Conservation (phyloP, 2,888 invertebrate species). For the Leucozona laternaria region DNA sequence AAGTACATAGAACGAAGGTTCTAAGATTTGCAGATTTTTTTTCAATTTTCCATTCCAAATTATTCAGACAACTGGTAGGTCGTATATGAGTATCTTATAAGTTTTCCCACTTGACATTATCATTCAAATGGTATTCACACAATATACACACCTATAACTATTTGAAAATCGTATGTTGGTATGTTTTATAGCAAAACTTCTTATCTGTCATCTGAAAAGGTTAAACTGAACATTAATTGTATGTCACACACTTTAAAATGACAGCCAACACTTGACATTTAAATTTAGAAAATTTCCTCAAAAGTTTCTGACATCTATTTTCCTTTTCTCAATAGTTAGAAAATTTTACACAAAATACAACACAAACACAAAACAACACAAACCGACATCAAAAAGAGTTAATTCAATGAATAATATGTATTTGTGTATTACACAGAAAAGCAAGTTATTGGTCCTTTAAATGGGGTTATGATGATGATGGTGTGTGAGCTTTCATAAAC, state of each 20-base stretch:
- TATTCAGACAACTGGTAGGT: too few species aligned
- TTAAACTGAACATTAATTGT: not conserved
- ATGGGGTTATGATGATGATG: not conserved
- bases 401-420: conserved; percentile 30
- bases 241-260: not conserved
- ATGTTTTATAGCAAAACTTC: not conserved
- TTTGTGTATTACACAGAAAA: not conserved
- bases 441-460: conserved; percentile 12
- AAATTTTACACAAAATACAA: not conserved
- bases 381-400: conserved; percentile 19
- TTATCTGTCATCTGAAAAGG: not conserved
- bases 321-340: not conserved
- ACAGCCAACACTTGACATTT: conserved; percentile 19
- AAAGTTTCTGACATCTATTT: conserved; percentile 28
- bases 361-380: not conserved
- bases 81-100: too few species aligned
- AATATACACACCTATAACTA: too few species aligned
- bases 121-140: too few species aligned
- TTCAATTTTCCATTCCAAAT: too few species aligned
- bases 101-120: too few species aligned
- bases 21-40: too few species aligned
- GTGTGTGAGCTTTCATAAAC: not conserved
- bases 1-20: too few species aligned
- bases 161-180: too few species aligned
- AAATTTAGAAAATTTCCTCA: not conserved